Percentiles rank a stretch among this genome's conserved stretches.
Conservation (phyloP, 2,113 vertebrate species). For the Cettia cetti region DNA sequence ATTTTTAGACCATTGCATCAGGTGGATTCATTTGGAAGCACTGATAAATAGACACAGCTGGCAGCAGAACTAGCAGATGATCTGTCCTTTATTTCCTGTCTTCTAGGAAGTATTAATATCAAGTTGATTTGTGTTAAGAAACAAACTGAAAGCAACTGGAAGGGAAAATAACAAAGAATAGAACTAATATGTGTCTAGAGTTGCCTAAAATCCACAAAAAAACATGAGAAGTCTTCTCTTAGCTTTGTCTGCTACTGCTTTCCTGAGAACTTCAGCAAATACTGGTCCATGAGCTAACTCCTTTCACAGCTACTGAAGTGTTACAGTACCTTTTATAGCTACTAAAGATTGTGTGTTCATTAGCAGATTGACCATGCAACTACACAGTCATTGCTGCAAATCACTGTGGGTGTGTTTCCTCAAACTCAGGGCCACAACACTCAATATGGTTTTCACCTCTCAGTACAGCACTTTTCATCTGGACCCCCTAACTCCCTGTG, state of each 20-base stretch:
- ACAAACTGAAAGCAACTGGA: background rate
- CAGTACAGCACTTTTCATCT: slow-evolving; percentile 2
- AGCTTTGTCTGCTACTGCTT: background rate
- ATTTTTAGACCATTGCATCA: background rate
- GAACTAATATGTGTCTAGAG: background rate
- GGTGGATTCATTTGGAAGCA: background rate
- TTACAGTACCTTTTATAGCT: background rate
- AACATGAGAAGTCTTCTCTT: background rate
- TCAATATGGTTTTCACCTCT: background rate
- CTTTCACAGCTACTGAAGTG: background rate
- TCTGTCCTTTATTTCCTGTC: background rate
- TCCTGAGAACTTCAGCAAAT: background rate
- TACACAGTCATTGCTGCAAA: background rate
- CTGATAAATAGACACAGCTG: background rate
- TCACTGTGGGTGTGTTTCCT: background rate
- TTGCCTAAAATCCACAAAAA: background rate
- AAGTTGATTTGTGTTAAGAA: background rate
- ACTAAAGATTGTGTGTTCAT: background rate
- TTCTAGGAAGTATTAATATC: background rate
- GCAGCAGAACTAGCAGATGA: background rate
- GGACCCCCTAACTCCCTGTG: background rate
- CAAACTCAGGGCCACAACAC: background rate
- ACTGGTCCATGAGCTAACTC: background rate
- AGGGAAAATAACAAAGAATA: background rate
- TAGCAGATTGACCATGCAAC: background rate